phyloP scores from a whole-genome alignment of 2,113 vertebrate species.

The Lamprotornis superbus region DNA sequence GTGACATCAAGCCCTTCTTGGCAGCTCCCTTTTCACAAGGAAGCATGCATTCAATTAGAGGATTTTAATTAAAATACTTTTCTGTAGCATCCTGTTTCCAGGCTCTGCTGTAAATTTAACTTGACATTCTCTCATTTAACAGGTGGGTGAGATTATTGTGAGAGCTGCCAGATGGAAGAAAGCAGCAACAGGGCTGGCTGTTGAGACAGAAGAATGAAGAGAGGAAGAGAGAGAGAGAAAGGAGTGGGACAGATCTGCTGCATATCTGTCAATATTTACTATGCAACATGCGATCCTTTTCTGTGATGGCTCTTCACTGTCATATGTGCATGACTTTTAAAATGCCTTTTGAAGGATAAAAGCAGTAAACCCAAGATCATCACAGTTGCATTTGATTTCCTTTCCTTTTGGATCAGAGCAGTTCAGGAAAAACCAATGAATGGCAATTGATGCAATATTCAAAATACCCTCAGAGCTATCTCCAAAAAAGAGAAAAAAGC shows the following conservation, averaged over 20 bases:
- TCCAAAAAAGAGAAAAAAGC: rapidly evolving
- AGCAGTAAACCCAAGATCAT: neutral
- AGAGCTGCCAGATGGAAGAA: slow-evolving; percentile 81
- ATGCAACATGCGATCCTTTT: neutral
- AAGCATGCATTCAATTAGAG: slow-evolving; percentile 81
- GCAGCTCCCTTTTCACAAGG: slow-evolving; percentile 75
- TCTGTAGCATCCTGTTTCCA: slow-evolving; percentile 81
- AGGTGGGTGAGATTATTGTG: slow-evolving; percentile 82
- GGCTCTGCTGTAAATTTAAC: slow-evolving; percentile 80
- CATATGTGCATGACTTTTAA: neutral
- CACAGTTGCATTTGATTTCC: slow-evolving; percentile 32
- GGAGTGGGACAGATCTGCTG: slow-evolving; percentile 21
- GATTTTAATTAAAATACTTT: slow-evolving; percentile 84
- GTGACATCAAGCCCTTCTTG: slow-evolving; percentile 68
- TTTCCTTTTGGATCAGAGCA: neutral
- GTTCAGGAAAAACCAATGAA: neutral
- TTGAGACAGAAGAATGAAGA: slow-evolving; percentile 45
- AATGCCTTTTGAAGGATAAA: slow-evolving; percentile 41
- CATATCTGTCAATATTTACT: slow-evolving; percentile 46
- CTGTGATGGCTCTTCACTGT: neutral
- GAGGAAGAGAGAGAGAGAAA: slow-evolving; percentile 9
- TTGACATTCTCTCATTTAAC: slow-evolving; percentile 81
- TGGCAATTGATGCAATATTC: neutral
- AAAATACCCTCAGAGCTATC: neutral
- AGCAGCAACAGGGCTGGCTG: slow-evolving; percentile 60